Evolutionary conservation across 2,113 vertebrate species (phyloP), one percentile per base, ranked within the genome.

Genomic region (Anoplopoma fimbria): DNA sequence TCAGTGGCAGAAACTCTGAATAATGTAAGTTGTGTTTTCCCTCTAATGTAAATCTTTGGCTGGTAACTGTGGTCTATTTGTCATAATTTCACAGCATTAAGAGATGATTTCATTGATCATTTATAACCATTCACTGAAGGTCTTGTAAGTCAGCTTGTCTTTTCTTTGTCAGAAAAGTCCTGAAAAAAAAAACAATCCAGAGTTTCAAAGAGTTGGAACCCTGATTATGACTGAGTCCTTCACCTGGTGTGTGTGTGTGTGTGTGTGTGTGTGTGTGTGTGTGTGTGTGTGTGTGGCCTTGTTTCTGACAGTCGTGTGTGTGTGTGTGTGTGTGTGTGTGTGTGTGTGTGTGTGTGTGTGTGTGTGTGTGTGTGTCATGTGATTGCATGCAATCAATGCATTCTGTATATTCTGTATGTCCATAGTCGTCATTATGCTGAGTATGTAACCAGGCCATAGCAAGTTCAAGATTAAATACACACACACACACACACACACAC

Each of bases 371-470:
- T 45, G 19, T 17, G 9, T 87, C 75, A 79, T 34, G 55, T 75
- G 70, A 81, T 13, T 70, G 7, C 53, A 69, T n/a, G 13, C 47
- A 34, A 21, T 40, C 64, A 57, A 6, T 80, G 57, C 31, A 25
- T 79, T 62, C 58, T 77, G 33, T 78, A 53, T 34, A 27, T 78
- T 61, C 62, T 84, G 42, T 88, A 2, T 38, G 33, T 75, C 42
- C 21, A 68, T n/a, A 51, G 51, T 38, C 53, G 61, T 81, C 73
- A 55, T 81, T 38, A 69, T 58, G n/a, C 45, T 49, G 25, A 29
- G 71, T 77, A 81, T 78, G 42, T 67, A 85, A 79, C 57, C 34
- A 15, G 86, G 78, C 83, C 81, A 82, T 0, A 72, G 69, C 12
- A 25, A 65, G 29, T 77, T 81, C 61, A 90, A 77, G 57, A 79